Base-by-base conservation (phyloP, 2,113 vertebrate genomes). In the Apaloderma vittatum region DNA sequence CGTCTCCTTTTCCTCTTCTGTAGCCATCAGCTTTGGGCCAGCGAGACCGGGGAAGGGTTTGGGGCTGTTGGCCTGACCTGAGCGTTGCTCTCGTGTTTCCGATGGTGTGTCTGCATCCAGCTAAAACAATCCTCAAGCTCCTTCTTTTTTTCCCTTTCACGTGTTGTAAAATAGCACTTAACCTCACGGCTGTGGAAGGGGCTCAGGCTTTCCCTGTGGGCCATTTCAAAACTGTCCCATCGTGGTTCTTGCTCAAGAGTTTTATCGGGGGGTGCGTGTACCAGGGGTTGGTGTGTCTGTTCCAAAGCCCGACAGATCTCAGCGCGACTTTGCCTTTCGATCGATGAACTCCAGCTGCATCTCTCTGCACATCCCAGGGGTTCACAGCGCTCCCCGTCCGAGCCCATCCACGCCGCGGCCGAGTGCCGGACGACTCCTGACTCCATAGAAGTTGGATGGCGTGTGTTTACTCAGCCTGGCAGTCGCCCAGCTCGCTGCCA, bases 91-190 rank as follows among this genome's bases (percentile, higher is more conserved):
- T 78, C 32, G 4, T 68, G 49, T 73, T 86, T 66, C 58, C 0
- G 5, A 43, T 12, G 29, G 3, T n/a, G 17, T 49, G 10, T 57
- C 79, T 59, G 12, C 9, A 40, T 45, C 34, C 29, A 72, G 37
- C 29, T 70, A 30, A 65, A 88, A 83, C 10, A 46, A 57, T 27
- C 46, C n/a, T 62, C 6, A 13, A 9, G 2, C 46, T 78, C 3
- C 4, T 15, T 6, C 8, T 1, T 17, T 3, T 9, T 32, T 23
- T 15, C 9, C 2, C 8, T 5, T 27, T 49, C 30, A 12, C 52
- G 62, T 46, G 5, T 48, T 86, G 14, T 77, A 58, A 76, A 93
- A 10, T 14, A 66, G 27, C 6, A 4, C 73, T 61, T 77, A 37
- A 32, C 43, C 23, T 54, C 29, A 4, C 17, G 46, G 29, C 61